phyloP scores from a whole-genome alignment of 2,888 invertebrate genomes.

The Panopea generosa region DNA sequence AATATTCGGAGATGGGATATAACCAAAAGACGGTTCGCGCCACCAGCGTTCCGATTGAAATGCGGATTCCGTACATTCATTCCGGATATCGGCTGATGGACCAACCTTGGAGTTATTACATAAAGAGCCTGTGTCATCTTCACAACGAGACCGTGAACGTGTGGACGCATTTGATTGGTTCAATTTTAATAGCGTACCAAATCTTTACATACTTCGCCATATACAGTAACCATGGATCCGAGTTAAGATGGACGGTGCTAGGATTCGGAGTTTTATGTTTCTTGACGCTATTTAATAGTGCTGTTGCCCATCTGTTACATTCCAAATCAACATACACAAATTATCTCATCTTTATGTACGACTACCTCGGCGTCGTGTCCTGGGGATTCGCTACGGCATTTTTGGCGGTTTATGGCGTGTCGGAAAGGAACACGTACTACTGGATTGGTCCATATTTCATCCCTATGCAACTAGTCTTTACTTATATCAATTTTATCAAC shows the following conservation, averaged over 20 bases:
- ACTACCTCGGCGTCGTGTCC: constrained; percentile 64
- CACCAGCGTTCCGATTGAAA: constrained; percentile 69
- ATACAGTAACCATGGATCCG: constrained; percentile 29
- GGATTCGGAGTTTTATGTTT: constrained; percentile 57
- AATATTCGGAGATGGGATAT: not conserved
- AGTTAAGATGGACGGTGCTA: constrained; percentile 52
- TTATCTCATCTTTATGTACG: constrained; percentile 65
- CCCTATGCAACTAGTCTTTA: constrained; percentile 36
- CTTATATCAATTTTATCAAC: constrained; percentile 59
- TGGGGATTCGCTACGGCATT: constrained; percentile 65
- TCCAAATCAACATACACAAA: constrained; percentile 60
- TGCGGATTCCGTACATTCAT: constrained; percentile 71
- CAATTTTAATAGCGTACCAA: constrained; percentile 32
- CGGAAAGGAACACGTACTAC: constrained; percentile 55
- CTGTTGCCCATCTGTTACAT: constrained; percentile 64
- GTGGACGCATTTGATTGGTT: constrained; percentile 59
- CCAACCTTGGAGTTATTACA: constrained; percentile 76
- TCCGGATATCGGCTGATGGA: constrained; percentile 72
- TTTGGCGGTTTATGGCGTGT: constrained; percentile 62
- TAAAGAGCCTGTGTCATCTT: constrained; percentile 63
- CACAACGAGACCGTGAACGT: constrained; percentile 59
- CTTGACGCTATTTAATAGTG: constrained; percentile 58
- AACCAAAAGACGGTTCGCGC: not conserved
- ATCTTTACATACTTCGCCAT: constrained; percentile 35
- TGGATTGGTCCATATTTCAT: constrained; percentile 40